Percentiles rank a stretch among this genome's conserved stretches.
Evolutionary conservation across 2,888 invertebrate species (phyloP).

Genomic region (Drosophila greeni): DNA sequence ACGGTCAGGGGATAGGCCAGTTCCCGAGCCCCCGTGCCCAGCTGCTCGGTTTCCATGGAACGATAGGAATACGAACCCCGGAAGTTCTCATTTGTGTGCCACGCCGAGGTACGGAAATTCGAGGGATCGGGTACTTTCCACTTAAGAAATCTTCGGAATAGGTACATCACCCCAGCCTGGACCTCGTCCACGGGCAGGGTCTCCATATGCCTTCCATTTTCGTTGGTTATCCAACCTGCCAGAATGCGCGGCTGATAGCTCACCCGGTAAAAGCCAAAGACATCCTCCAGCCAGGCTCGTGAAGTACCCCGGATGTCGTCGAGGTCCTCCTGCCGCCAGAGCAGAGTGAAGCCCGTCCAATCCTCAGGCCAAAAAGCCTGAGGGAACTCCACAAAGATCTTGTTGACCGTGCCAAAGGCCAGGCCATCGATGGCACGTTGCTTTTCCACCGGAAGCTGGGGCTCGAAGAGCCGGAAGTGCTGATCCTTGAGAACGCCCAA

Average conservation of each 20-base stretch:
- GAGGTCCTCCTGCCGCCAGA: constrained; percentile 81
- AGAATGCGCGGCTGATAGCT: constrained; percentile 83
- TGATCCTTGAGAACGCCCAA: constrained; percentile 82
- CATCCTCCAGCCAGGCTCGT: constrained; percentile 82
- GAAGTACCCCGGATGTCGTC: constrained; percentile 70
- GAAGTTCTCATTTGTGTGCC: constrained; percentile 82
- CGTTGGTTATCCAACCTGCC: constrained; percentile 85
- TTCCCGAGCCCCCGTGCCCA: constrained; percentile 80
- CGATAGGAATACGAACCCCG: constrained; percentile 85
- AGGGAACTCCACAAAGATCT: constrained; percentile 83
- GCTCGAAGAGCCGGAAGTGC: constrained; percentile 78
- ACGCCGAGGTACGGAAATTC: constrained; percentile 80
- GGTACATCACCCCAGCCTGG: constrained; percentile 73
- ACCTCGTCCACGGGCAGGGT: constrained; percentile 80
- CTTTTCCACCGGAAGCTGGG: constrained; percentile 80
- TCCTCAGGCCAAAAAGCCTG: constrained; percentile 82
- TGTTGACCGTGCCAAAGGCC: constrained; percentile 82
- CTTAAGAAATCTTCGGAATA: constrained; percentile 76
- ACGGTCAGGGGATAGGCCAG: constrained; percentile 79
- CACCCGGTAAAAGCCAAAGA: constrained; percentile 85
- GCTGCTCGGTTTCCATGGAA: constrained; percentile 81
- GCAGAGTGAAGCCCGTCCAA: constrained; percentile 80
- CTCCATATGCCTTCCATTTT: constrained; percentile 83
- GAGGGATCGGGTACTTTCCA: constrained; percentile 75
- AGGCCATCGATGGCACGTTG: constrained; percentile 80